Conservation (phyloP, 1,140 invertebrate genomes). For the Choristoneura fumiferana region DNA sequence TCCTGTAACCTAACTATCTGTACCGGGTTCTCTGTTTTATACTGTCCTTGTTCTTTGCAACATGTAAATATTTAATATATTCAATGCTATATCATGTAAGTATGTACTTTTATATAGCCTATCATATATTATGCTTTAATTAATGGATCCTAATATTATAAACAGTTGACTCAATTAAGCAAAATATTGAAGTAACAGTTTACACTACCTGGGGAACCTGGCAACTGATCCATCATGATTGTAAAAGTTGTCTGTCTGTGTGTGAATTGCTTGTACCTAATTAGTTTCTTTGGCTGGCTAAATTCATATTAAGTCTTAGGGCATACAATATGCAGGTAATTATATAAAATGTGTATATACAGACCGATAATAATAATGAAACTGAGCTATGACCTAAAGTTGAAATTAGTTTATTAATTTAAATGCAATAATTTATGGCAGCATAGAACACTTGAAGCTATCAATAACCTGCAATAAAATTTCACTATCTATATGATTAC, state of each 20-base stretch:
- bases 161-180: background rate
- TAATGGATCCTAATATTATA: background rate
- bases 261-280: conserved; percentile 49
- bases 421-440: conserved; percentile 48
- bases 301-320: conserved; percentile 14
- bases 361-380: conserved; percentile 51
- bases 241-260: conserved; percentile 36
- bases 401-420: conserved; percentile 37
- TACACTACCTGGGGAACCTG: conserved; percentile 30
- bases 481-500: conserved; percentile 44
- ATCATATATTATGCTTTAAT: conserved; percentile 1
- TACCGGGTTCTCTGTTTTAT: background rate
- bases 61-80: conserved; percentile 16
- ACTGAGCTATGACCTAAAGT: background rate
- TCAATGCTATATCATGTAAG: conserved; percentile 3
- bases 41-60: background rate
- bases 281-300: conserved; percentile 24
- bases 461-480: conserved; percentile 43
- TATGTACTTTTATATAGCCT: conserved; percentile 9
- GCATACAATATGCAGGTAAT: conserved; percentile 38
- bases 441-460: conserved; percentile 32
- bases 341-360: conserved; percentile 70
- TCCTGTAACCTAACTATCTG: background rate
- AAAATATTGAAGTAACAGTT: background rate
- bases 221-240: conserved; percentile 25